Evolutionary conservation across 1,140 invertebrate genomes (phyloP).

Genomic region (Portunus trituberculatus): DNA sequence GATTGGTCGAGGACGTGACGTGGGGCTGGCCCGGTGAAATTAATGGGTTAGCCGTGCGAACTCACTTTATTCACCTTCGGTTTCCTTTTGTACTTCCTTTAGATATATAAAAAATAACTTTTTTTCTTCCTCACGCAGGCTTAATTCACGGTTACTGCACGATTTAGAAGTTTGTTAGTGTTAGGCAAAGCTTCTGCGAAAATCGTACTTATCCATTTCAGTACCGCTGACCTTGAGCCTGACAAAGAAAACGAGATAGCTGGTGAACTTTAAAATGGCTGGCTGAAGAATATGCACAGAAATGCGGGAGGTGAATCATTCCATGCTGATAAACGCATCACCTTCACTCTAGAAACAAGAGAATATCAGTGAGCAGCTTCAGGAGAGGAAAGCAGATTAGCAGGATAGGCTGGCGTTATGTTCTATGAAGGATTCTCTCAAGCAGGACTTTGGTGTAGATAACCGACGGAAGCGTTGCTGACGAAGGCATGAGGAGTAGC

Average conservation of each 20-base stretch:
- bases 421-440: too few relatives aligned
- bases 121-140: background rate
- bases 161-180: background rate
- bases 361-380: too few relatives aligned
- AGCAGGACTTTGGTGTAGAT: too few relatives aligned
- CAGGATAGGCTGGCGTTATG: too few relatives aligned
- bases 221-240: background rate
- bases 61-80: constrained; percentile 57
- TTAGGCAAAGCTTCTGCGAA: background rate
- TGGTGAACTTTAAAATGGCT: background rate
- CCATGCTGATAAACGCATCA: background rate
- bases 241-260: background rate
- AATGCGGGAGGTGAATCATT: background rate
- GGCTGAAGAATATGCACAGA: background rate
- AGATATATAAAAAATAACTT: background rate
- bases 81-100: constrained; percentile 13
- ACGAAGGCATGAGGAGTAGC: too few relatives aligned
- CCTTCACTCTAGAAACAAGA: too few relatives aligned
- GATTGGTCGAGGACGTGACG: constrained; percentile 59
- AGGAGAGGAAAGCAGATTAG: too few relatives aligned
- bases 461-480: too few relatives aligned
- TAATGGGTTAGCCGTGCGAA: constrained; percentile 71
- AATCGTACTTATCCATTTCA: background rate
- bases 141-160: background rate
- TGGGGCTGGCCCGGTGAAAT: constrained; percentile 53